Evolutionary conservation across 64 coral and sea anemone genomes (phyloP).

Genomic region (Acropora tenuis): DNA sequence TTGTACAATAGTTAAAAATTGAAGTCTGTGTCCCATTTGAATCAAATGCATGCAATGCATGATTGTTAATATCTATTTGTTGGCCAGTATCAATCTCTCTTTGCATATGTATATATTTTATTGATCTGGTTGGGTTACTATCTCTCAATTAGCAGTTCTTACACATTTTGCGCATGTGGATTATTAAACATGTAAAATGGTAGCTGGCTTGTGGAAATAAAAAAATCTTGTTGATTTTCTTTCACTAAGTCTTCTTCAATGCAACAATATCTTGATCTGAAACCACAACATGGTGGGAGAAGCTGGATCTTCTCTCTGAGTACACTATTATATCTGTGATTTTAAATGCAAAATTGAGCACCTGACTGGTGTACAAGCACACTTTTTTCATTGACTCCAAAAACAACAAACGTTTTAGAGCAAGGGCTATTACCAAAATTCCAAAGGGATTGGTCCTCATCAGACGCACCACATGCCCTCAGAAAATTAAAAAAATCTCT

Average conservation of each 20-base stretch:
- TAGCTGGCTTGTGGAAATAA: no score
- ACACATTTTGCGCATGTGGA: no score
- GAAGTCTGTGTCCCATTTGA: no score
- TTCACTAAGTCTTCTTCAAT: background rate
- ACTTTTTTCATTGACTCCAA: background rate
- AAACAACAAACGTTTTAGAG: conserved; percentile 44
- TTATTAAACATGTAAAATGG: no score
- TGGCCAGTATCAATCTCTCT: no score
- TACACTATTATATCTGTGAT: background rate
- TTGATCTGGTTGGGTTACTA: no score
- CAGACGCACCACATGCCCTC: conserved; percentile 67
- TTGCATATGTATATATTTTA: no score
- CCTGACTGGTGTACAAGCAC: conserved; percentile 36
- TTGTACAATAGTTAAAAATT: no score
- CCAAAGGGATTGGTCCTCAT: conserved; percentile 43
- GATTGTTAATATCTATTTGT: no score
- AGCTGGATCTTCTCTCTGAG: conserved; percentile 20
- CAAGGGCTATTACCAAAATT: conserved; percentile 44
- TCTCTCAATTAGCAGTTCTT: no score
- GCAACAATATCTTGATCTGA: background rate
- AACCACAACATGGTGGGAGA: conserved; percentile 73
- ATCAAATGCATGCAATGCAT: no score
- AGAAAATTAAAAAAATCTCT: conserved; percentile 76
- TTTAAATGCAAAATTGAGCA: background rate
- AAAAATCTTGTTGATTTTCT: background rate